Conservation (phyloP, 2,888 invertebrate species). For the Noctua comes region DNA sequence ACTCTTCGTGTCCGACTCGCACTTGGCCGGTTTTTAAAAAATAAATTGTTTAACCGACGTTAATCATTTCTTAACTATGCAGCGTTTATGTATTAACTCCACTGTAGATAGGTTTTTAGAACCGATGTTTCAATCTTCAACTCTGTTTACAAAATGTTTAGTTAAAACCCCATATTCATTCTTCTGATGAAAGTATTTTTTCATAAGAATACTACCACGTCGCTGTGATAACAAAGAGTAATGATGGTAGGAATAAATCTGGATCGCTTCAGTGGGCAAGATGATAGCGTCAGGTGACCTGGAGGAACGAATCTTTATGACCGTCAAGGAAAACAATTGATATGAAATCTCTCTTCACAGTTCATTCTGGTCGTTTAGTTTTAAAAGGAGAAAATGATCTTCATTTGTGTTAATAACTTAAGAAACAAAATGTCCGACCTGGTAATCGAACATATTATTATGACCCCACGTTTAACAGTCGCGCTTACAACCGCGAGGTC, state of each 20-base stretch:
- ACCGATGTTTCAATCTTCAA: not conserved
- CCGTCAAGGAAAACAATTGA: no score
- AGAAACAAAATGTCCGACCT: no score
- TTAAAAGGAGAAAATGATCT: no score
- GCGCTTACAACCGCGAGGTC: no score
- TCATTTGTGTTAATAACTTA: no score
- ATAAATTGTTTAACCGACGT: not conserved
- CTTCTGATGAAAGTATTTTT: not conserved
- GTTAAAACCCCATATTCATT: not conserved
- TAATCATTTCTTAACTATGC: not conserved
- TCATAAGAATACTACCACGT: slow-evolving; percentile 34
- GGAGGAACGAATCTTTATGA: no score
- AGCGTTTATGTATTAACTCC: not conserved
- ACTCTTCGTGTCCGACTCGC: not conserved
- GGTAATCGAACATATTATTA: no score
- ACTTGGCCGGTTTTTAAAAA: no score
- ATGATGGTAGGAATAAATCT: slow-evolving; percentile 20
- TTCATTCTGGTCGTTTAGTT: no score
- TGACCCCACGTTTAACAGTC: no score
- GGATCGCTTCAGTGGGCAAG: slow-evolving; percentile 26
- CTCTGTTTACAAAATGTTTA: not conserved
- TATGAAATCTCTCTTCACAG: no score
- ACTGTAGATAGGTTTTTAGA: not conserved
- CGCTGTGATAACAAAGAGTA: slow-evolving; percentile 24
- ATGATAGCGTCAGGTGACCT: slow-evolving; percentile 19